A percentile compares a stretch with the other conserved stretches of the same genome.
phyloP scores from a whole-genome alignment of 1,140 invertebrate species.

The Bombus huntii region DNA sequence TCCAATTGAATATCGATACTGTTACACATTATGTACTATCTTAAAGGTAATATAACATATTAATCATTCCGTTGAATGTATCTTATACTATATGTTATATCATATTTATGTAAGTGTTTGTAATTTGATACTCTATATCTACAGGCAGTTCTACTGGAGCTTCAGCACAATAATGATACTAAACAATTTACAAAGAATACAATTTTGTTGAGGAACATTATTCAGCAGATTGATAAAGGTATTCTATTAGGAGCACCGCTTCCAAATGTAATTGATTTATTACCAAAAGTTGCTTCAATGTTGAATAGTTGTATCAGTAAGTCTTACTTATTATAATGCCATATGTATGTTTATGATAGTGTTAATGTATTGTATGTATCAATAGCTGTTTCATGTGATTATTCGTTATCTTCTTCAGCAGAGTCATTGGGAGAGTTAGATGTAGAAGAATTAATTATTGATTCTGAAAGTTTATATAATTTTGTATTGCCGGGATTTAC shows the following conservation, averaged over 20 bases:
- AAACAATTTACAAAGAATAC: conserved; percentile 38
- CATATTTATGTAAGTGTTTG: background rate
- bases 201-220: conserved; percentile 81
- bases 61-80: conserved; percentile 63
- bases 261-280: conserved; percentile 79
- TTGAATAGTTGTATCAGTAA: conserved; percentile 76
- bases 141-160: conserved; percentile 73
- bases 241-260: conserved; percentile 91
- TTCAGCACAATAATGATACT: conserved; percentile 56
- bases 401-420: conserved; percentile 16
- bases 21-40: conserved; percentile 86
- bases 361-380: background rate
- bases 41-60: conserved; percentile 81
- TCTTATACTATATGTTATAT: background rate
- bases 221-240: conserved; percentile 91
- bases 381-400: background rate
- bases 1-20: conserved; percentile 83
- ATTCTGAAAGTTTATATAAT: conserved; percentile 56
- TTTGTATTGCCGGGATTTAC: conserved; percentile 67
- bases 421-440: conserved; percentile 23
- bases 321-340: conserved; percentile 27
- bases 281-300: conserved; percentile 83
- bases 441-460: conserved; percentile 49
- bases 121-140: background rate
- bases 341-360: too few relatives aligned